A percentile compares a stretch with the other conserved stretches of the same genome.
These are phyloP conservation scores for Brachyalestes nurse DNA, from an alignment of 2,797 vertebrate genomes.

Conservation along the genomic window DNA sequence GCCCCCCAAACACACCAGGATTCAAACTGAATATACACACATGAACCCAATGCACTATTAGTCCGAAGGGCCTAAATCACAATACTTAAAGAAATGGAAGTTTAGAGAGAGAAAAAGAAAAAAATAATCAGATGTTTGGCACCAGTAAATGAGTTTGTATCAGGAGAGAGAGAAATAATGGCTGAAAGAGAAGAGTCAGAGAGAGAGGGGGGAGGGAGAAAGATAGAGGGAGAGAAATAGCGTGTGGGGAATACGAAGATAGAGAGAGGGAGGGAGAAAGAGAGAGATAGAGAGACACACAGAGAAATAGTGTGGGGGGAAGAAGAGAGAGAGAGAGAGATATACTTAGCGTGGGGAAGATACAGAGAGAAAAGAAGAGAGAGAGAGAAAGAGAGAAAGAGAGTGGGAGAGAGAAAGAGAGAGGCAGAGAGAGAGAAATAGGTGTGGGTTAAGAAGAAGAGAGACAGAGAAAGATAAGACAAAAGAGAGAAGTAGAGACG, in stretches of 20 bases:
- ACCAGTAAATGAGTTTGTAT: conserved; percentile 34
- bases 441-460: neutral
- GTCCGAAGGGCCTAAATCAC: neutral
- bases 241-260: neutral
- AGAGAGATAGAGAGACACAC: conserved; percentile 45
- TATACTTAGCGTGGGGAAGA: too few relatives aligned
- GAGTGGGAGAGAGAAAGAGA: too few relatives aligned
- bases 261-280: neutral
- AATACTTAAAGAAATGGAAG: conserved; percentile 24
- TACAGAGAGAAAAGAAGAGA: too few relatives aligned
- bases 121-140: conserved; percentile 43
- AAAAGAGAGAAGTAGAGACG: too few relatives aligned
- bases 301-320: neutral
- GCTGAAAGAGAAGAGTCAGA: too few relatives aligned
- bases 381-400: neutral
- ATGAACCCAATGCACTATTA: neutral
- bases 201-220: too few relatives aligned
- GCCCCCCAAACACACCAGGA: conserved; percentile 8
- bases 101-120: conserved; percentile 39
- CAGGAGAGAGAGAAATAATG: neutral
- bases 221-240: neutral
- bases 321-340: too few relatives aligned
- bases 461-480: neutral
- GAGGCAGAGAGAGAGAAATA: too few relatives aligned
- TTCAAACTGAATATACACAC: neutral